Evolutionary conservation across 1,140 invertebrate species (phyloP), one percentile per base, ranked within the genome.

Genomic region (Ganaspis sp.): DNA sequence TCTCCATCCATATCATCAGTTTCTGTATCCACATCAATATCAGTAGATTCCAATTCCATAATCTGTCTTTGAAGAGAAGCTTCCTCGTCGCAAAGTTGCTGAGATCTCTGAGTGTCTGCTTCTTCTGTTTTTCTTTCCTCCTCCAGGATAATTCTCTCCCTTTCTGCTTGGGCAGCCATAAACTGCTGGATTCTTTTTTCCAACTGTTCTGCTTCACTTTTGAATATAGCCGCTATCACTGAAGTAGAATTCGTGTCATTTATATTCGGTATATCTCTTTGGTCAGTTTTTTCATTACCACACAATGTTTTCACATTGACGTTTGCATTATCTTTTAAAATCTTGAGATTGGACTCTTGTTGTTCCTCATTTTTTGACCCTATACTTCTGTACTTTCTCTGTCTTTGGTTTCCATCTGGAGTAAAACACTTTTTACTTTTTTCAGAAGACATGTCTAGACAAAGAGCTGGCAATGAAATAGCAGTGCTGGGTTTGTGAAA

Each of bases 21-120:
- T 90, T 96, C 95, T 0, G 95, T 96, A 81, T 96, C 95, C 26
- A 96, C 92, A 89, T 96, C 95, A 75, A 95, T 95, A 85, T 97
- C 96, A 0, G 95, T 94, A 26, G 94, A 95, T 87, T 97, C 94
- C 72, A 80, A 91, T 86, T 97, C 95, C 70, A 94, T 91, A 77
- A 96, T 96, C 88, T 97, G 95, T 70, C 95, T 93, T 79, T 95
- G 95, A n/a, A 97, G 84, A 1, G 93, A 92, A 78, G 95, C 95
- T 88, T 97, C 96, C 84, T 97, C 96, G 70, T 96, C 94, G 78
- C 95, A 93, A 74, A 97, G 84, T 83, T 96, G 89, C 88, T 93
- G 86, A 0, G 90, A 91, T 74, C 90, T 85, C 69, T 91, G 85
- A 12, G 89, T 93, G 84, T 85, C 93, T 81, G 85, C 92, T 85